Evolutionary conservation across 2,113 vertebrate species (phyloP).

Genomic region (Craseonycteris thonglongyai): DNA sequence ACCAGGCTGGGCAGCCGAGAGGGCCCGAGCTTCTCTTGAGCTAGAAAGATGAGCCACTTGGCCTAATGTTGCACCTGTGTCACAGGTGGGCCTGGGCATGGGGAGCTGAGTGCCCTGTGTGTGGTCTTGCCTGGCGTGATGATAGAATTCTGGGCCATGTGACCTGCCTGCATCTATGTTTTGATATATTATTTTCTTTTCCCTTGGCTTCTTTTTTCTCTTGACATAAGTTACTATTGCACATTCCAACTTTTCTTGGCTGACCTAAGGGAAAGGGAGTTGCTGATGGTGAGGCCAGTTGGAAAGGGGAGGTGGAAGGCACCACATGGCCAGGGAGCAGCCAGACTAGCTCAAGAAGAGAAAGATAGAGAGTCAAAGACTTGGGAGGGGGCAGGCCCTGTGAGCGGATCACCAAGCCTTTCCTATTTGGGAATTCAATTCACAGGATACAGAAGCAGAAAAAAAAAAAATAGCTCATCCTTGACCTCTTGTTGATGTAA

Average conservation of each 20-base stretch:
- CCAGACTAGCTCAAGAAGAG: not conserved
- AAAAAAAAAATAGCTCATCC: not conserved
- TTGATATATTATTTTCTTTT: not conserved
- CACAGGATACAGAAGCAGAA: not conserved
- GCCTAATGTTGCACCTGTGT: not conserved
- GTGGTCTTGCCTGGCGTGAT: not conserved
- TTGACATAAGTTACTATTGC: slow-evolving; percentile 1
- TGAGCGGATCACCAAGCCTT: not conserved
- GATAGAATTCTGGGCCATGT: not conserved
- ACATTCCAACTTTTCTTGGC: slow-evolving; percentile 5
- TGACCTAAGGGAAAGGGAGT: not conserved
- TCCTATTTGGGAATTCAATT: not conserved
- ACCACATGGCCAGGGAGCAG: not conserved
- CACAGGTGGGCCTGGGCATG: not conserved
- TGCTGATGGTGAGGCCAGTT: not conserved
- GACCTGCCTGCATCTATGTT: not conserved
- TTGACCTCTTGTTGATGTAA: not conserved
- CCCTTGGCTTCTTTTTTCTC: not conserved
- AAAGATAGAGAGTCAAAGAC: not conserved
- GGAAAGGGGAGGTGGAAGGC: not conserved
- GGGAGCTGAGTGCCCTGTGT: not conserved
- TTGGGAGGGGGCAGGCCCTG: not conserved
- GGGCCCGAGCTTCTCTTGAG: not conserved
- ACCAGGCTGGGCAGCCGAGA: not conserved
- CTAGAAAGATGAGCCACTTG: not conserved